Base-by-base conservation (phyloP, 2,797 vertebrate species). In the Sebastes steindachneri region DNA sequence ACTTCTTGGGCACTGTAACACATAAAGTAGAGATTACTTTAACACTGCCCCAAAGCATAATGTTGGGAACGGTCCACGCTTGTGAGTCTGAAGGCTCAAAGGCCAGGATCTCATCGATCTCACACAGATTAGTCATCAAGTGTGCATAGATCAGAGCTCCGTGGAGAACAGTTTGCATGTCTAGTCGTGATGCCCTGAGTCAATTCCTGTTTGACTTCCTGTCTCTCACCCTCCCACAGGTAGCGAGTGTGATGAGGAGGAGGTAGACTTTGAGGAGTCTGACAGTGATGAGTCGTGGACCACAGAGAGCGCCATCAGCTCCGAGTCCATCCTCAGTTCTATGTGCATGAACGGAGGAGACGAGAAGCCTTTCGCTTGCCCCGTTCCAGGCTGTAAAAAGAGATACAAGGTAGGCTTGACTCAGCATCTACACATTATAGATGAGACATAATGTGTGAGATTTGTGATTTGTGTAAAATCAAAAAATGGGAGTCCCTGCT, bases 201-300 rank as follows among this genome's bases (percentile, higher is more conserved):
- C 45, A 48, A 25, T 65, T 15, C 21, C 35, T 31, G 6, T 69
- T 54, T 29, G 9, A 45, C 26, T 26, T 51, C 55, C 28, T 63
- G 33, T 45, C 48, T 79, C 33, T 59, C 7, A 7, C 21, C 53
- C 26, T 62, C 75, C 67, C 51, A 41, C 95, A 99, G 99, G 99
- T 86, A 99, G 99, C 5, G 98, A 99, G 90, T 99, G 98, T 60
- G 99, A 99, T 19, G 99, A 99, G 77, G 98, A 99, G 94, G 99
- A 99, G 77, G 97, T 97, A 69, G 98, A 99, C 86, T 99, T 98
- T 19, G 98, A 99, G 93, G 98, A 99, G 91, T 99, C 98, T 0
- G 99, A 99, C 95, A 99, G 99, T 25, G 98, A 99, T 15, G 98
- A 99, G 90, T 99, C 98, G 21, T 99, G 99, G 98, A 99, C 98